These are phyloP conservation scores for Lasioglossum albipes DNA, from an alignment of 1,140 invertebrate species.

Conservation along the genomic window DNA sequence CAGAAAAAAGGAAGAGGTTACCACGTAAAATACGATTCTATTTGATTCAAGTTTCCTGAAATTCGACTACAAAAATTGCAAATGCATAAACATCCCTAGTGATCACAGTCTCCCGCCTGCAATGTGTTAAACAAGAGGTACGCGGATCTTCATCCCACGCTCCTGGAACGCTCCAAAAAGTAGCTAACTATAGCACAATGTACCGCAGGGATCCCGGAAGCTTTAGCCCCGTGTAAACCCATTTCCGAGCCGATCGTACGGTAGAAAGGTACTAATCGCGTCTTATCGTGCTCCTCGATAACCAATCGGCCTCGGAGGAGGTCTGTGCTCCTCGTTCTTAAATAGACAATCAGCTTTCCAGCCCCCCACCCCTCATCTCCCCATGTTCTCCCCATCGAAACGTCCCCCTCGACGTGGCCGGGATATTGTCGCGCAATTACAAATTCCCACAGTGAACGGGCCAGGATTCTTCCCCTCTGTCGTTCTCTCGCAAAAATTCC, in stretches of 20 bases:
- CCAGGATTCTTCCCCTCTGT: slow-evolving; percentile 32
- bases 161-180: background rate
- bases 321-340: background rate
- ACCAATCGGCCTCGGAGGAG: background rate
- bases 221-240: background rate
- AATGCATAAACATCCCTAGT: too few species aligned
- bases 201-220: background rate
- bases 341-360: slow-evolving; percentile 3
- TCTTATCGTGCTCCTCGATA: slow-evolving; percentile 14
- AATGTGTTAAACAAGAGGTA: too few species aligned
- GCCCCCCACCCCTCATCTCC: background rate
- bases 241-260: background rate
- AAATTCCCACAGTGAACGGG: slow-evolving; percentile 74
- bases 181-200: background rate
- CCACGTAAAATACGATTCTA: too few species aligned
- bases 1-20: too few species aligned
- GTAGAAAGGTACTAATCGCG: background rate
- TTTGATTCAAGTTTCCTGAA: too few species aligned
- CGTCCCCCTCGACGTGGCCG: slow-evolving; percentile 7
- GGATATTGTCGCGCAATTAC: slow-evolving; percentile 69
- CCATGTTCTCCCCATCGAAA: too few species aligned
- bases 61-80: too few species aligned
- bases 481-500: slow-evolving; percentile 20
- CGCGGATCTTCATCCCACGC: background rate
- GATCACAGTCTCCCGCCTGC: too few species aligned